Evolutionary conservation across 1,140 invertebrate species (phyloP).

Genomic region (Sinella curviseta): DNA sequence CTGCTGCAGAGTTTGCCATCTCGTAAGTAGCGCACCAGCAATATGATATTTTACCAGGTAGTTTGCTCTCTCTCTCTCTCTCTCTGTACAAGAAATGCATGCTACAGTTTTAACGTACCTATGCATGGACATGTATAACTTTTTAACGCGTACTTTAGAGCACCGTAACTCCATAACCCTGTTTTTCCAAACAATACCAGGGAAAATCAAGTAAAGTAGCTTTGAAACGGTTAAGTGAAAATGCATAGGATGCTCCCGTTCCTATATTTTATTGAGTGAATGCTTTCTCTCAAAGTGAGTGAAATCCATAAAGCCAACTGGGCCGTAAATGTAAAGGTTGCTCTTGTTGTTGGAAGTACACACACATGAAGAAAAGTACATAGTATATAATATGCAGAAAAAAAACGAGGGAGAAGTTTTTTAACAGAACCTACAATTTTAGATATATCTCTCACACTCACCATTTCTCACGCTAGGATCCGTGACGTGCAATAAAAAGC

Average conservation of each 20-base stretch:
- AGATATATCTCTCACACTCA: constrained; percentile 6
- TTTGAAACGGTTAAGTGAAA: constrained; percentile 21
- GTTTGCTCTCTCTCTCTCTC: too few species aligned
- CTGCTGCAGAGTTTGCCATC: neutral
- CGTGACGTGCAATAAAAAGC: constrained; percentile 19
- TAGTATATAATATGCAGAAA: neutral
- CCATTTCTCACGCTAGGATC: constrained; percentile 18
- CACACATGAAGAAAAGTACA: neutral
- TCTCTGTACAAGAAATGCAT: too few species aligned
- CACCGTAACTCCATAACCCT: neutral
- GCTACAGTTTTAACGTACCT: too few species aligned
- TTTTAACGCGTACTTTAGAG: neutral
- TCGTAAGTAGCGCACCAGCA: too few species aligned
- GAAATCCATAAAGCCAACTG: constrained; percentile 10
- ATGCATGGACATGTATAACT: too few species aligned
- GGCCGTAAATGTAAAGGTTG: neutral
- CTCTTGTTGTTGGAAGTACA: too few species aligned
- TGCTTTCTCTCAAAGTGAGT: neutral
- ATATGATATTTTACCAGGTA: too few species aligned
- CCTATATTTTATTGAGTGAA: neutral
- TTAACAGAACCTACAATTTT: neutral
- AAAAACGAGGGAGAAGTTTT: neutral
- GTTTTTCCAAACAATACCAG: neutral
- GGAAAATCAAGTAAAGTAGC: neutral
- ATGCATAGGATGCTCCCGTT: neutral